Evolutionary conservation across 2,797 vertebrate species (phyloP).

Genomic region (Heterohyrax brucei): DNA sequence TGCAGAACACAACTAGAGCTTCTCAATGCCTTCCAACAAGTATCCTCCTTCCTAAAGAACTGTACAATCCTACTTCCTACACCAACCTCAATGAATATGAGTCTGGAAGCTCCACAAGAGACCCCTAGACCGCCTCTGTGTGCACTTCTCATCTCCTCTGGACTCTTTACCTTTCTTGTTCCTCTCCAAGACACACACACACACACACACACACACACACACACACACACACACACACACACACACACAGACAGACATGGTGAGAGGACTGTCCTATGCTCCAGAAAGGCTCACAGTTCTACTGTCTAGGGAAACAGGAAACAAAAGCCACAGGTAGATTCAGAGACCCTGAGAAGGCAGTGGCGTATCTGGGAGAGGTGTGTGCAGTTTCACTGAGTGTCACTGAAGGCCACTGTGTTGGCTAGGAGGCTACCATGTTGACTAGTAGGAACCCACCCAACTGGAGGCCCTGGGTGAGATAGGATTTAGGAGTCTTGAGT

Average conservation of each 20-base stretch:
- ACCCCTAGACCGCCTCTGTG: not conserved
- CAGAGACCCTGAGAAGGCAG: not conserved
- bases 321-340: not conserved
- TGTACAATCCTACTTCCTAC: not conserved
- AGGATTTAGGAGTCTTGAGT: not conserved
- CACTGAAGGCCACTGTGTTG: not conserved
- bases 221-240: fast-evolving
- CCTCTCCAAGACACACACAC: not conserved
- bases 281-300: not conserved
- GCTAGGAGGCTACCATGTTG: not conserved
- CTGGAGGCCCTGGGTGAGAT: not conserved
- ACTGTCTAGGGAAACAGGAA: not conserved
- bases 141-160: not conserved
- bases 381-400: fast-evolving
- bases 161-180: not conserved
- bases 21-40: not conserved
- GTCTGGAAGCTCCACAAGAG: not conserved
- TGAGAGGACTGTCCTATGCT: not conserved
- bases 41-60: not conserved
- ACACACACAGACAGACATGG: not conserved
- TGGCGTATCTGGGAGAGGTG: not conserved
- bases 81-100: fast-evolving
- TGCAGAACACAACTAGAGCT: not conserved
- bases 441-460: not conserved
- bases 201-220: not conserved